Percentiles rank a stretch among this genome's conserved stretches.
phyloP scores from a whole-genome alignment of 2,797 vertebrate genomes.

The Erethizon dorsatum region DNA sequence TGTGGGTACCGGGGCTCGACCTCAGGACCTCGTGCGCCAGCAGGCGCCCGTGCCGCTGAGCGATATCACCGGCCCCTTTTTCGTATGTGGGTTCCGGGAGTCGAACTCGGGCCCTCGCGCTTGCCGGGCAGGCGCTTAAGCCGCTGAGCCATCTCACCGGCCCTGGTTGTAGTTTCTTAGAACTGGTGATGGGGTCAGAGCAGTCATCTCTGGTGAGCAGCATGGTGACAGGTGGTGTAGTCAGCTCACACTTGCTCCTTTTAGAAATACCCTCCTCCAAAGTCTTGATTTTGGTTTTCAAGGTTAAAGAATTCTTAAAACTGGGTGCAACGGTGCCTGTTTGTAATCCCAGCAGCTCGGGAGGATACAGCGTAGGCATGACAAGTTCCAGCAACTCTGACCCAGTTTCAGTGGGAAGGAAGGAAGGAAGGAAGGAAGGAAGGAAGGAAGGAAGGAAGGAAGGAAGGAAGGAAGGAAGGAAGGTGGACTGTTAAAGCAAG shows the following conservation, averaged over 20 bases:
- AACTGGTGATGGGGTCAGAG: neutral
- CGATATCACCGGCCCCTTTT: too few relatives aligned
- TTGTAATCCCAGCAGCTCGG: neutral
- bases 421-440: too few relatives aligned
- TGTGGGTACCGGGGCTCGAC: too few relatives aligned
- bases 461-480: neutral
- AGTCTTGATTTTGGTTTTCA: conserved; percentile 16
- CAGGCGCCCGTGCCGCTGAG: too few relatives aligned
- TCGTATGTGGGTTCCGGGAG: too few relatives aligned
- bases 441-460: too few relatives aligned
- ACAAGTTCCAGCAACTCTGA: neutral
- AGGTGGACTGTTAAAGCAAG: neutral
- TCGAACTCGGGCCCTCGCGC: too few relatives aligned
- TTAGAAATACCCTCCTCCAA: neutral
- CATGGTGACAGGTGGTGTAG: neutral
- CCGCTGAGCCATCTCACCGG: too few relatives aligned
- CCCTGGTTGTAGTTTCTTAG: neutral
- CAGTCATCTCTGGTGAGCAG: neutral
- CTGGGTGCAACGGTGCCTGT: neutral
- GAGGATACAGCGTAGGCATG: neutral
- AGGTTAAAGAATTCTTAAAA: conserved; percentile 19
- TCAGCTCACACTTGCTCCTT: neutral
- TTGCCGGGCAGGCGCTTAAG: too few relatives aligned
- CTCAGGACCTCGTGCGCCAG: too few relatives aligned
- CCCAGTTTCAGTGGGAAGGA: neutral